Conservation (phyloP, 1,140 invertebrate genomes). For the fruit fly (Drosophila melanogaster) region DNA sequence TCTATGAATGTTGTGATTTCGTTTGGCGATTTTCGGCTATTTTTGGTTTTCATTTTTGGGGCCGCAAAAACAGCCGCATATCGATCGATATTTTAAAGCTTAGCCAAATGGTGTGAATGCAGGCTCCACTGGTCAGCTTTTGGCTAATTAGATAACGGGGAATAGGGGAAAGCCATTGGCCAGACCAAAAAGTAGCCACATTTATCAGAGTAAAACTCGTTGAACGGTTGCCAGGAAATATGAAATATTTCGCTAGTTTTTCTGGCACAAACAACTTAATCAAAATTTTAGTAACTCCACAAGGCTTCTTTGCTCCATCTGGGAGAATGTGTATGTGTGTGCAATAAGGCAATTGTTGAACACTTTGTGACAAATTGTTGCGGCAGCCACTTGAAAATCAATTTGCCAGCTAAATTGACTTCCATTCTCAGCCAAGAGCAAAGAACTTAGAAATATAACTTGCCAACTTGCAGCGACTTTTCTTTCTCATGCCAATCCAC, state of each 20-base stretch:
- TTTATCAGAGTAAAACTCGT: slow-evolving; percentile 15
- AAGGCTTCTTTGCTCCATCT: neutral
- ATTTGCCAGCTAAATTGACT: slow-evolving; percentile 50
- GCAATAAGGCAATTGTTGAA: slow-evolving; percentile 26
- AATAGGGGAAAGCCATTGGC: neutral
- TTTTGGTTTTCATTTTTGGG: slow-evolving; percentile 27
- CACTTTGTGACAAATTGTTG: slow-evolving; percentile 43
- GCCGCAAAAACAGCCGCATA: slow-evolving; percentile 19
- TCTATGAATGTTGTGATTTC: slow-evolving; percentile 64
- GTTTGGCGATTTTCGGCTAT: slow-evolving; percentile 50
- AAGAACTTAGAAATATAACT: slow-evolving; percentile 27
- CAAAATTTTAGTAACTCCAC: slow-evolving; percentile 18
- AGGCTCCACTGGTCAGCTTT: slow-evolving; percentile 48
- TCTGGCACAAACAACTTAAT: slow-evolving; percentile 40
- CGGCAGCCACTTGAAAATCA: slow-evolving; percentile 48
- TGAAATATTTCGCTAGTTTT: slow-evolving; percentile 36
- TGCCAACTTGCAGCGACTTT: slow-evolving; percentile 9
- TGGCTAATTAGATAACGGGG: slow-evolving; percentile 21
- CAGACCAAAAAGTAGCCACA: slow-evolving; percentile 25
- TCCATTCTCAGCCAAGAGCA: slow-evolving; percentile 16
- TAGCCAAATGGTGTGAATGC: slow-evolving; percentile 58
- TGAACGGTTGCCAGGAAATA: slow-evolving; percentile 42
- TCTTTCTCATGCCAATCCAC: slow-evolving; percentile 13
- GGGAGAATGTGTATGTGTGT: neutral
- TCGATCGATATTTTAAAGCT: slow-evolving; percentile 82